Conservation (phyloP, 2,113 vertebrate species). For the Nerophis lumbriciformis region DNA sequence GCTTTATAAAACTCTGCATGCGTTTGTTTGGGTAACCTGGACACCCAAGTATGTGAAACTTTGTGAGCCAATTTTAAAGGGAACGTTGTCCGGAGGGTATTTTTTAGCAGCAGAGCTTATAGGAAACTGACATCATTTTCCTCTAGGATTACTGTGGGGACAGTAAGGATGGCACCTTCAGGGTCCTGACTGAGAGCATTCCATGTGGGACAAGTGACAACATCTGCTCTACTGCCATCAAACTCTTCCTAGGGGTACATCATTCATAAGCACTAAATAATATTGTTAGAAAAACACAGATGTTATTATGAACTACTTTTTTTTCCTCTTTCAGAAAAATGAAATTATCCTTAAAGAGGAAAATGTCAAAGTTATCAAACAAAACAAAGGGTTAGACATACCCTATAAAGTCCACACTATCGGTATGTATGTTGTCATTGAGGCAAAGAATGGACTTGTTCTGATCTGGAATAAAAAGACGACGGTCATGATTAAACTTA, state of each 20-base stretch:
- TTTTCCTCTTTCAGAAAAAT: conserved; percentile 67
- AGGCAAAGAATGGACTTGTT: conserved; percentile 74
- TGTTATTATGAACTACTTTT: conserved; percentile 11
- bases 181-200: conserved; percentile 80
- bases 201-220: conserved; percentile 81
- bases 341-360: conserved; percentile 79
- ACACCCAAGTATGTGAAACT: too few relatives aligned
- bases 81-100: too few relatives aligned
- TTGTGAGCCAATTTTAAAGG: too few relatives aligned
- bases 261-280: background rate
- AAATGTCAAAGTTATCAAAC: conserved; percentile 68
- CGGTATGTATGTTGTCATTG: conserved; percentile 84
- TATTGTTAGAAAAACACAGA: too few relatives aligned
- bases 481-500: conserved; percentile 81
- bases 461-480: conserved; percentile 89
- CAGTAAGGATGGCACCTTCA: conserved; percentile 69
- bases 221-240: conserved; percentile 85
- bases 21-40: too few relatives aligned
- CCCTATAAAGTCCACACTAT: conserved; percentile 77
- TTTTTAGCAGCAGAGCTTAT: too few relatives aligned
- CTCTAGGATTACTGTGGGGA: conserved; percentile 79
- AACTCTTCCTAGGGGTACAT: conserved; percentile 80
- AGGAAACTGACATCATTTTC: conserved; percentile 4
- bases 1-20: too few relatives aligned
- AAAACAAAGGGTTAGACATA: conserved; percentile 55